These are phyloP conservation scores for Euproctis similis DNA, from an alignment of 2,888 invertebrate species.

Conservation along the genomic window DNA sequence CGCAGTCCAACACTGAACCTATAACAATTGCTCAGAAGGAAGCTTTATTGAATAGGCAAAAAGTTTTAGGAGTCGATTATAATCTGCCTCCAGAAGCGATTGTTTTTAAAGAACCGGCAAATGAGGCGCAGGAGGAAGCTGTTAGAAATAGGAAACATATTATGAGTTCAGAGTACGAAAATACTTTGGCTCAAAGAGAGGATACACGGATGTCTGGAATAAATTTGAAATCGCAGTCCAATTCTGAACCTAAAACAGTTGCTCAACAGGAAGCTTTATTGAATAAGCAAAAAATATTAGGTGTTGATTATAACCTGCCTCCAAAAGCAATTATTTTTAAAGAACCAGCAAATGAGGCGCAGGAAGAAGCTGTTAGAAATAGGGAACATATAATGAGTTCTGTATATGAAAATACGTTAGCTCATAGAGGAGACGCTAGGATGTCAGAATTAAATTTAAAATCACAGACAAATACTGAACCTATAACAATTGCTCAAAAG, in stretches of 20 bases:
- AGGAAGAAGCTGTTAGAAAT: conserved; percentile 60
- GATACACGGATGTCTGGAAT: conserved; percentile 40
- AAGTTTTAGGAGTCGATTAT: conserved; percentile 59
- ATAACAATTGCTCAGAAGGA: conserved; percentile 49
- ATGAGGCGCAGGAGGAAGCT: conserved; percentile 58
- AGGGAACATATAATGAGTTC: conserved; percentile 68
- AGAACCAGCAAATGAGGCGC: conserved; percentile 32
- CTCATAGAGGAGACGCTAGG: conserved; percentile 8
- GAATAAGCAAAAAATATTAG: conserved; percentile 42
- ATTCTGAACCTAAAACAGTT: conserved; percentile 45
- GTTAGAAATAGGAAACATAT: conserved; percentile 69
- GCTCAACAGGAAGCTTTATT: conserved; percentile 57
- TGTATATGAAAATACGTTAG: too few species aligned
- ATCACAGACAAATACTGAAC: conserved; percentile 19
- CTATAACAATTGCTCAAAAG: conserved; percentile 57
- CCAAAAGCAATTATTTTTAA: background rate
- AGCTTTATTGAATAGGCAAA: conserved; percentile 64
- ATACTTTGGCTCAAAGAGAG: too few species aligned
- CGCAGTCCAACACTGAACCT: too few species aligned
- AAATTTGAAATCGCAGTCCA: conserved; percentile 60
- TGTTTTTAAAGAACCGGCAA: conserved; percentile 39
- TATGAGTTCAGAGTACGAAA: conserved; percentile 24
- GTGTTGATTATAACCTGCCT: conserved; percentile 27
- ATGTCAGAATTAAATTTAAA: too few species aligned
- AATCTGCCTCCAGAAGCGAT: conserved; percentile 46